Conservation (phyloP, 2,888 invertebrate species). For the Camponotus fellah region DNA sequence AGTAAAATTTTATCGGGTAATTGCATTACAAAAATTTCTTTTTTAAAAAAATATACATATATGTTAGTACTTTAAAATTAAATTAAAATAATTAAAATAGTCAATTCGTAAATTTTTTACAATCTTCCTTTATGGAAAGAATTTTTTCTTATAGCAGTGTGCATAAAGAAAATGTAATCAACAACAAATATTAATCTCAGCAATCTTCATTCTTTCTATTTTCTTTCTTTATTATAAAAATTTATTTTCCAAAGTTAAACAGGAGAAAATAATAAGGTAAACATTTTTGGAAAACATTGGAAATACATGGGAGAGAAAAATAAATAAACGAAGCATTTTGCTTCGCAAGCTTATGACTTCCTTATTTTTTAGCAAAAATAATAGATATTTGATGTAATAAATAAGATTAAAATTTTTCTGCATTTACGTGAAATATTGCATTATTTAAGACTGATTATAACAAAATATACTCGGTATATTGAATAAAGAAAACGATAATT, state of each 20-base stretch:
- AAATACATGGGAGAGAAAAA: background rate
- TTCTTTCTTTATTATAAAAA: background rate
- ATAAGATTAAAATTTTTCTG: conserved; percentile 58
- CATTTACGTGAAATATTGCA: conserved; percentile 61
- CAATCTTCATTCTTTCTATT: conserved; percentile 32
- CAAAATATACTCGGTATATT: background rate
- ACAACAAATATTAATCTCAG: background rate
- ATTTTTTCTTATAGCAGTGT: background rate
- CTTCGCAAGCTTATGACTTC: conserved; percentile 5
- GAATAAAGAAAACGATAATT: background rate
- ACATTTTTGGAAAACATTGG: background rate
- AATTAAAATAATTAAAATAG: background rate
- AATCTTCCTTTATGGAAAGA: background rate
- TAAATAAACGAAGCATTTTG: background rate
- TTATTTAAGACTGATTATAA: conserved; percentile 33
- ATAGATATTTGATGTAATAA: conserved; percentile 48
- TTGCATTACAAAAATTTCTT: background rate
- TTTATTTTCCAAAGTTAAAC: background rate
- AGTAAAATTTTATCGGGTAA: background rate
- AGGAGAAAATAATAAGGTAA: background rate
- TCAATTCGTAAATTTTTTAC: background rate
- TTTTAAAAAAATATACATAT: background rate
- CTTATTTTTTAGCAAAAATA: conserved; percentile 3
- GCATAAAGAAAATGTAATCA: background rate
- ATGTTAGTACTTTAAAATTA: background rate